Evolutionary conservation across 2,888 invertebrate genomes (phyloP).

Genomic region (Rhagium mordax): DNA sequence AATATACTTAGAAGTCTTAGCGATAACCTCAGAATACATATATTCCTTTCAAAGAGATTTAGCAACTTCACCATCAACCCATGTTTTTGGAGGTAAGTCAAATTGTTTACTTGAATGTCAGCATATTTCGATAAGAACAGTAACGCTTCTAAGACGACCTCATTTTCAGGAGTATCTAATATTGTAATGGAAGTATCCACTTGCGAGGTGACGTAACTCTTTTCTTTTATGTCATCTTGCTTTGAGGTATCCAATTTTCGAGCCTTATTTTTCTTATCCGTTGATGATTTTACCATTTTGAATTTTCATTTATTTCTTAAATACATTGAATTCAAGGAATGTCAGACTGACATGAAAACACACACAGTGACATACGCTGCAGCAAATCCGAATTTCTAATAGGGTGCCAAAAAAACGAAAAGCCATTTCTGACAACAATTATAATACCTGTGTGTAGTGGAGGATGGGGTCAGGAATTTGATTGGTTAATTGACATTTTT

Average conservation of each 20-base stretch:
- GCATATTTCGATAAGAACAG: conserved; percentile 62
- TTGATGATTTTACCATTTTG: background rate
- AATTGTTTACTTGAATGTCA: conserved; percentile 57
- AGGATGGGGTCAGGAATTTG: too few species aligned
- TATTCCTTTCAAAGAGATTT: conserved; percentile 55
- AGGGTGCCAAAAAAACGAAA: too few species aligned
- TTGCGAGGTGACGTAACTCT: conserved; percentile 57
- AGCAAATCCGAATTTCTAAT: background rate
- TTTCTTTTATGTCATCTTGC: conserved; percentile 57
- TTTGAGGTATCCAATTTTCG: conserved; percentile 40
- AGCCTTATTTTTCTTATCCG: conserved; percentile 25
- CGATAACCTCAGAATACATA: conserved; percentile 57
- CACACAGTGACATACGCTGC: background rate
- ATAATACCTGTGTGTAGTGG: too few species aligned
- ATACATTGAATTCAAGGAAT: background rate
- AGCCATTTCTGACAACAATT: too few species aligned
- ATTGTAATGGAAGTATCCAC: conserved; percentile 62
- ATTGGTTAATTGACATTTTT: too few species aligned
- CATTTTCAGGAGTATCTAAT: conserved; percentile 58
- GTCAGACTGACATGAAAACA: background rate
- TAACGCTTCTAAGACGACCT: conserved; percentile 59
- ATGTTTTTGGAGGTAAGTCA: conserved; percentile 53
- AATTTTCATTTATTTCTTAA: background rate
- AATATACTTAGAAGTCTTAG: conserved; percentile 58
- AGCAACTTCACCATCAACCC: conserved; percentile 57